Evolutionary conservation across 1,140 invertebrate species (phyloP).

Genomic region (Pseudoatta argentina): DNA sequence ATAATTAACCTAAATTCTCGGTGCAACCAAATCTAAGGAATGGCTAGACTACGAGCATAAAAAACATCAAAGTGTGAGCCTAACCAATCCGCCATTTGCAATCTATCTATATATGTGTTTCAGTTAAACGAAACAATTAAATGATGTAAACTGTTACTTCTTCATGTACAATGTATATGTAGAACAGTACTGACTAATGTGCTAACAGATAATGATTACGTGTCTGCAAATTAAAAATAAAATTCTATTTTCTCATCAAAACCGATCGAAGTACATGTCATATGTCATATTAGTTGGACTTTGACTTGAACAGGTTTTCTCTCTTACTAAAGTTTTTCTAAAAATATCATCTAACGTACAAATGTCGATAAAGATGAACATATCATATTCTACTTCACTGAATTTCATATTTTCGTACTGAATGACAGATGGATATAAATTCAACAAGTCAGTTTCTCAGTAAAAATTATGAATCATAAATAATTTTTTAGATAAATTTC

Average conservation of each 20-base stretch:
- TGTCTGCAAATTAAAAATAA: neutral
- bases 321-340: neutral
- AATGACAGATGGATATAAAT: neutral
- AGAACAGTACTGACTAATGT: neutral
- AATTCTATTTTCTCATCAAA: neutral
- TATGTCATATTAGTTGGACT: conserved; percentile 8
- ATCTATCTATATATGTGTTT: neutral
- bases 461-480: neutral
- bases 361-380: neutral
- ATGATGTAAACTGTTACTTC: neutral
- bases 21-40: neutral
- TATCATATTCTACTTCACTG: neutral
- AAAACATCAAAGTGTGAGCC: conserved; percentile 11
- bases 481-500: neutral
- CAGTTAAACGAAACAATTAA: neutral
- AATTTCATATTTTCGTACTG: neutral
- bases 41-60: neutral
- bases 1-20: conserved; percentile 11
- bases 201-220: neutral
- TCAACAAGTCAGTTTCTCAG: neutral
- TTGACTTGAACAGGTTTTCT: neutral
- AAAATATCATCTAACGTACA: neutral
- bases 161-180: neutral
- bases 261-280: neutral
- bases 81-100: conserved; percentile 9